phyloP scores from a whole-genome alignment of 2,888 invertebrate genomes.

The Metacarcinus magister region DNA sequence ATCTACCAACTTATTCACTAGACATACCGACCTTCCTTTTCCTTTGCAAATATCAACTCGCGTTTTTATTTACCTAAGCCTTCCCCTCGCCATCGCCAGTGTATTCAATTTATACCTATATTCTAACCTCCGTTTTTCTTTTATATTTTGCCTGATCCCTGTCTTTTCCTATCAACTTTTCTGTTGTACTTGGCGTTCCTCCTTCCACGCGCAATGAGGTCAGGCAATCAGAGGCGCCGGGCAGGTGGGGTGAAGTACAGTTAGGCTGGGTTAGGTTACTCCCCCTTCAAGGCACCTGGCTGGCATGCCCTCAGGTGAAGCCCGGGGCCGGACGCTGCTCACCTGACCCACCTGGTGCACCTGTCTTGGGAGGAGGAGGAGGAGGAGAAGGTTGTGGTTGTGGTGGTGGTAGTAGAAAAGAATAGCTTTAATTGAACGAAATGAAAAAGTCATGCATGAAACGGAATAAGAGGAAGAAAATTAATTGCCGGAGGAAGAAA shows the following conservation, averaged over 20 bases:
- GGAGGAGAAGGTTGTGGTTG: neutral
- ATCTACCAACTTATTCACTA: no score
- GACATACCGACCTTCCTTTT: no score
- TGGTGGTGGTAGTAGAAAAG: neutral
- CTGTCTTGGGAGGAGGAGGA: neutral
- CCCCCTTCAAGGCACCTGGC: conserved; percentile 21
- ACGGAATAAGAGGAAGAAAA: neutral
- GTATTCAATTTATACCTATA: no score
- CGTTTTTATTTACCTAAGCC: no score
- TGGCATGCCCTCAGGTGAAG: neutral
- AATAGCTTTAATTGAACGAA: neutral
- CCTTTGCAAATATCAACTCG: no score
- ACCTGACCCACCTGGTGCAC: conserved; percentile 23
- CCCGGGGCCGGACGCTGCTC: neutral
- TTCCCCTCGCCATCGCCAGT: no score
- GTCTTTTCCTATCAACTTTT: neutral
- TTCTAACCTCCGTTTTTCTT: neutral
- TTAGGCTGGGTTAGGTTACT: neutral
- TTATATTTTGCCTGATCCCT: neutral
- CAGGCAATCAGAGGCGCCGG: conserved; percentile 5
- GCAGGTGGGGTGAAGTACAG: neutral
- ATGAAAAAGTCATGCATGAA: neutral
- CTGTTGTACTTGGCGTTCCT: neutral
- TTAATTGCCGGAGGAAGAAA: neutral
- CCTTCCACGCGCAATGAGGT: neutral